phyloP scores from a whole-genome alignment of 2,888 invertebrate species.

The Sarcophaga caerulescens region DNA sequence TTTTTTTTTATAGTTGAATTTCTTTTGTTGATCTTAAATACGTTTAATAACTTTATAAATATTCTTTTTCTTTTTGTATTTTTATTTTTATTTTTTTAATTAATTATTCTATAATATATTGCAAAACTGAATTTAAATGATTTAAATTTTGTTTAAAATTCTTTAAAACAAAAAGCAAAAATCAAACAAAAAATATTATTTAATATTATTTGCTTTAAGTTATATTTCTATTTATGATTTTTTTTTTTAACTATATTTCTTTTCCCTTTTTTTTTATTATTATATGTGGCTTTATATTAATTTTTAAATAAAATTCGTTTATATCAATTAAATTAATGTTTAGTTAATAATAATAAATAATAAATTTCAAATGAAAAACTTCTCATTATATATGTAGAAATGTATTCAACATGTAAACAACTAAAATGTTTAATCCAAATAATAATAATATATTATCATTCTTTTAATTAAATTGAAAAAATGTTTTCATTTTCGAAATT shows the following conservation, averaged over 20 bases:
- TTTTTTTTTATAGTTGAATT: constrained; percentile 62
- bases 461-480: not conserved
- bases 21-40: constrained; percentile 55
- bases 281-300: constrained; percentile 65
- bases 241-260: constrained; percentile 40
- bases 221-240: constrained; percentile 57
- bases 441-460: not conserved
- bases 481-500: too few relatives aligned
- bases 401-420: constrained; percentile 22
- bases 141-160: constrained; percentile 35
- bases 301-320: constrained; percentile 55
- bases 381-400: constrained; percentile 32
- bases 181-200: constrained; percentile 31
- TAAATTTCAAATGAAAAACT: constrained; percentile 47
- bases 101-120: constrained; percentile 5
- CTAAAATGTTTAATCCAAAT: constrained; percentile 48
- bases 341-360: constrained; percentile 56
- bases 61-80: constrained; percentile 29
- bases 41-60: constrained; percentile 22
- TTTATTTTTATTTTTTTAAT: constrained; percentile 36
- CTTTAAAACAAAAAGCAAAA: not conserved
- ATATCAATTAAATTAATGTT: constrained; percentile 60
- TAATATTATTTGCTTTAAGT: constrained; percentile 51
- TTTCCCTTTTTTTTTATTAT: constrained; percentile 36
- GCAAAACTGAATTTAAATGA: constrained; percentile 45